Conservation (phyloP, 2,888 invertebrate genomes). For the Agrochola lota region DNA sequence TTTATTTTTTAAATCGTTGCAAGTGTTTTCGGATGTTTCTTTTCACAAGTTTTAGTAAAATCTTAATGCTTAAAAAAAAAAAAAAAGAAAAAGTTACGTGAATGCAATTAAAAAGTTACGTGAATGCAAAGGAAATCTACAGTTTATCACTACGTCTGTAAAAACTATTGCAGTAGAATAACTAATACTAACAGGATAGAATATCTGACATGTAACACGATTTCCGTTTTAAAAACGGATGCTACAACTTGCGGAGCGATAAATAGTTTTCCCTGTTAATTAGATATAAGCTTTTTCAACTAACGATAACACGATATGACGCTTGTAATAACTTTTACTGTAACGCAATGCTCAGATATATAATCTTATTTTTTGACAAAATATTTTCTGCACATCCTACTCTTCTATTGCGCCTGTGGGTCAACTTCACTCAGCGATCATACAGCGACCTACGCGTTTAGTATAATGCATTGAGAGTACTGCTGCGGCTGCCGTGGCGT, state of each 20-base stretch:
- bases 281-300: not conserved
- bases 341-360: not conserved
- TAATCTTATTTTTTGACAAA: not conserved
- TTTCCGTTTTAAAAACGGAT: constrained; percentile 32
- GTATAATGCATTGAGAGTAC: no score
- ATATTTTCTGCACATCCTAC: not conserved
- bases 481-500: no score
- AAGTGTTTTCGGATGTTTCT: not conserved
- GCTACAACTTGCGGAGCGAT: constrained; percentile 18
- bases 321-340: not conserved
- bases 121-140: not conserved
- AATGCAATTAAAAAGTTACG: not conserved
- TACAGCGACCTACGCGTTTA: no score
- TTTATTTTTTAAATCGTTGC: not conserved
- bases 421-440: no score
- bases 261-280: constrained; percentile 21
- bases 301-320: no score
- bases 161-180: constrained; percentile 6
- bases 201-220: constrained; percentile 24
- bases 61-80: no score
- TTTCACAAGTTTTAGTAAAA: not conserved
- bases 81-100: no score
- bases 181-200: constrained; percentile 10
- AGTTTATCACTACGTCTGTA: not conserved
- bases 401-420: no score